These are phyloP conservation scores for Acanthoscelides obtectus DNA, from an alignment of 2,888 invertebrate genomes.

Conservation along the genomic window DNA sequence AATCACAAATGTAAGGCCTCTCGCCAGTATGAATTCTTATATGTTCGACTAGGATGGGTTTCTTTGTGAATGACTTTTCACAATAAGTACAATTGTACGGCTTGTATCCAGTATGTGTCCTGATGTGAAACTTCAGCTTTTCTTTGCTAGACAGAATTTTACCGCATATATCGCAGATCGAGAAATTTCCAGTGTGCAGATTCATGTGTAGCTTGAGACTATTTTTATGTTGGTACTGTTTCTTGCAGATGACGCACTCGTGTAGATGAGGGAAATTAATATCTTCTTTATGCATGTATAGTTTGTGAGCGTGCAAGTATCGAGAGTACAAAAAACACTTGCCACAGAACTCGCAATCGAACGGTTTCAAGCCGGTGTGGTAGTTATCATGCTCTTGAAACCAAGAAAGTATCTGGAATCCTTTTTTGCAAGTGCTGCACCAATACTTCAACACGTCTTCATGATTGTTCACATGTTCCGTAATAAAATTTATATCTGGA, in stretches of 20 bases:
- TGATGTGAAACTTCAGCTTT: slow-evolving; percentile 49
- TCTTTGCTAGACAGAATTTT: slow-evolving; percentile 52
- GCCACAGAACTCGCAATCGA: slow-evolving; percentile 53
- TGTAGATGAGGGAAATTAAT: slow-evolving; percentile 36
- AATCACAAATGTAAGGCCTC: slow-evolving; percentile 50
- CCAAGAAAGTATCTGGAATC: slow-evolving; percentile 53
- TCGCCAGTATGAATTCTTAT: slow-evolving; percentile 44
- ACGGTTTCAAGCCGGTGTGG: slow-evolving; percentile 53
- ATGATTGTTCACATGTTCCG: slow-evolving; percentile 39
- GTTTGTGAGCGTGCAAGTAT: slow-evolving; percentile 43
- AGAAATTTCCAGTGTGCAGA: slow-evolving; percentile 50
- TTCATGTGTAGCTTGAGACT: slow-evolving; percentile 46
- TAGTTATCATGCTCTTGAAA: slow-evolving; percentile 57
- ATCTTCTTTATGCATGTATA: slow-evolving; percentile 40
- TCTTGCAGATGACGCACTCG: slow-evolving; percentile 45
- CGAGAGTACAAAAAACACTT: slow-evolving; percentile 49
- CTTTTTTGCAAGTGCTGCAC: slow-evolving; percentile 54
- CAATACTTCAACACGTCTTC: slow-evolving; percentile 48
- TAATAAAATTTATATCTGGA: slow-evolving; percentile 38
- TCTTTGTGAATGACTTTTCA: slow-evolving; percentile 44
- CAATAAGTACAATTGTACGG: slow-evolving; percentile 43
- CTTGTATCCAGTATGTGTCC: slow-evolving; percentile 43
- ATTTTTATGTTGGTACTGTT: slow-evolving; percentile 45
- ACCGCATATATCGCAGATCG: slow-evolving; percentile 58
- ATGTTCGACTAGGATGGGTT: slow-evolving; percentile 43